Evolutionary conservation across 1,140 invertebrate genomes (phyloP).

Genomic region (Tetramorium alpestre): DNA sequence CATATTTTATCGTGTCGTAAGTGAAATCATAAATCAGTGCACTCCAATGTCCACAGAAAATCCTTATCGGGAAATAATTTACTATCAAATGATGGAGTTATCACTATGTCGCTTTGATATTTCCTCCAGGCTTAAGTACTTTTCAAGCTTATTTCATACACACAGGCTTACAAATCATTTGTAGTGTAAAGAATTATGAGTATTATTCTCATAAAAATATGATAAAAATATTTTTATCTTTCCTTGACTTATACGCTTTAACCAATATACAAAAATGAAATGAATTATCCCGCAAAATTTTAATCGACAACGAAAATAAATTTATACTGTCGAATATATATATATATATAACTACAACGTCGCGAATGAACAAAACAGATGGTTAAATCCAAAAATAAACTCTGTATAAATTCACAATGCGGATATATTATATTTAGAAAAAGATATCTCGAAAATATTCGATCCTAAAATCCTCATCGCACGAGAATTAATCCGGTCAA

Average conservation of each 20-base stretch:
- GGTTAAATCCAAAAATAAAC: background rate
- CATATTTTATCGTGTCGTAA: background rate
- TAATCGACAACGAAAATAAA: background rate
- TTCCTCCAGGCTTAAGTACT: background rate
- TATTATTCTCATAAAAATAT: background rate
- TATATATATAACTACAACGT: background rate
- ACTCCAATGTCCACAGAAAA: background rate
- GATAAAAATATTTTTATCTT: background rate
- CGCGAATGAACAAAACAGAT: background rate
- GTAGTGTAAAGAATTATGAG: background rate
- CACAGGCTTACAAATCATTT: background rate
- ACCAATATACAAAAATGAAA: background rate
- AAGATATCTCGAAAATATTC: background rate
- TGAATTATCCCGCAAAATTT: background rate
- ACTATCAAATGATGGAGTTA: background rate
- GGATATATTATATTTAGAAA: background rate
- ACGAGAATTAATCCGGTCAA: background rate
- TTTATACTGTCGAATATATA: background rate
- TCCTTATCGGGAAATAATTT: background rate
- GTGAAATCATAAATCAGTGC: background rate
- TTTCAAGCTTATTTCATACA: background rate
- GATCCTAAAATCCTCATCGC: background rate
- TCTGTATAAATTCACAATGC: background rate
- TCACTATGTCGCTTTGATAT: background rate
- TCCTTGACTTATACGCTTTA: background rate